Evolutionary conservation across 2,888 invertebrate genomes (phyloP), one percentile per base, ranked within the genome.

Genomic region (Coelogynopora nodosa): DNA sequence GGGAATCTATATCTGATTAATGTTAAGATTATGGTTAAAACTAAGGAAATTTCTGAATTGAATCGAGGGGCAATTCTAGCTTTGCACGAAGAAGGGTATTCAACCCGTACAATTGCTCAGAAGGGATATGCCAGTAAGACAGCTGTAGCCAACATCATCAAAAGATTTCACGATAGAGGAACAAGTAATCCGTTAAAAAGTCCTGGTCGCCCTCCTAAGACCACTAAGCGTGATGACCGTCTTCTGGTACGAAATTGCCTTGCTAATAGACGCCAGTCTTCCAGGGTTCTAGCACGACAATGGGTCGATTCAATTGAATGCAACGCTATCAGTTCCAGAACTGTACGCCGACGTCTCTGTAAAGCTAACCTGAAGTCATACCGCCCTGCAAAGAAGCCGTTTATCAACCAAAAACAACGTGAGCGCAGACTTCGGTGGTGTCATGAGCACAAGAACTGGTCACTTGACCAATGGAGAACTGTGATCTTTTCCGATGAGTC

Each of bases 111-210:
- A 80, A 80, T 80, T 23, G 81, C 81, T 23, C 27, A 80, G 29
- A 80, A 80, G 29, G 81, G 81, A 80, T 80, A 80, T 80, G 81
- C 81, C 81, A 80, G 5, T 80, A 80, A 80, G 81, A 23, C 81
- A 23, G 81, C 81, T n/a, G 81, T 80, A 23, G 81, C 27, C 27
- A 27, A 80, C 81, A 80, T 80, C 81, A 80, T 80, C 81, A 80
- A 80, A 80, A 80, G 29, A 27, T 28, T 23, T 80, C 23, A 27
- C 5, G 81, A 80, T 23, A 23, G 81, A 23, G 81, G 81, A 27
- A 80, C 81, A 80, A 27, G 27, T 28, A 80, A 80, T 80, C 81
- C 81, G 29, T 80, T 80, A 27, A 80, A 80, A 80, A 80, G 81
- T 28, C 81, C 81, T 23, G 81, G 81, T 80, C 81, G 81, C 81